Evolutionary conservation across 2,888 invertebrate genomes (phyloP).

Genomic region (Thalpophila matura): DNA sequence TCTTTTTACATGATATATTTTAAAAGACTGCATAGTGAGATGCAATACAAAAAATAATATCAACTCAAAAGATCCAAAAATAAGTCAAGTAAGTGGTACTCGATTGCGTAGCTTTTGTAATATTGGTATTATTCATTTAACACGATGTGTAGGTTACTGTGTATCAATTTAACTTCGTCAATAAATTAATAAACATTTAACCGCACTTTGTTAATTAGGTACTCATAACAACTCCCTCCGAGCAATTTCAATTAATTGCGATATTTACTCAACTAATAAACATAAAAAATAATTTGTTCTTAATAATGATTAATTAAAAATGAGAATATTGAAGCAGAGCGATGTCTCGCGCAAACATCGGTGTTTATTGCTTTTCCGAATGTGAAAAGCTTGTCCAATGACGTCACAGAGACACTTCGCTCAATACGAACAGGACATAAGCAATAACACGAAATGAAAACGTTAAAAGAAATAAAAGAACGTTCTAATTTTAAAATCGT

Average conservation of each 20-base stretch:
- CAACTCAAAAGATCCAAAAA: not conserved
- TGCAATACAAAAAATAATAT: no score
- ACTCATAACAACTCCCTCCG: constrained; percentile 28
- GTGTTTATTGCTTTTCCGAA: constrained; percentile 61
- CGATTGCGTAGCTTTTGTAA: not conserved
- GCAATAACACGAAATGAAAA: constrained; percentile 66
- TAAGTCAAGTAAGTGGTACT: not conserved
- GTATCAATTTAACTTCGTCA: constrained; percentile 29
- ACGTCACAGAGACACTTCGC: constrained; percentile 56
- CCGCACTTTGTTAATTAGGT: constrained; percentile 44
- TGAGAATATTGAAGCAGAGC: constrained; percentile 28
- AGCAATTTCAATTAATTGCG: constrained; percentile 43
- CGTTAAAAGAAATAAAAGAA: constrained; percentile 74
- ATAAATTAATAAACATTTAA: constrained; percentile 52
- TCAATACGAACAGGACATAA: constrained; percentile 71
- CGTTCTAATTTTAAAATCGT: constrained; percentile 84
- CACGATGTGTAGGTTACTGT: constrained; percentile 4
- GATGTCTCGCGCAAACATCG: constrained; percentile 47
- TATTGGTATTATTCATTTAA: not conserved
- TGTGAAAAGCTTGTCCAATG: constrained; percentile 62
- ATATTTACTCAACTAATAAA: constrained; percentile 48
- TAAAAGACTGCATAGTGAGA: no score
- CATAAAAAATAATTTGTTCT: constrained; percentile 41
- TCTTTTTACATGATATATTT: not conserved
- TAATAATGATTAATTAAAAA: constrained; percentile 41